phyloP scores from a whole-genome alignment of 2,797 vertebrate species.

The Epinephelus coioides region DNA sequence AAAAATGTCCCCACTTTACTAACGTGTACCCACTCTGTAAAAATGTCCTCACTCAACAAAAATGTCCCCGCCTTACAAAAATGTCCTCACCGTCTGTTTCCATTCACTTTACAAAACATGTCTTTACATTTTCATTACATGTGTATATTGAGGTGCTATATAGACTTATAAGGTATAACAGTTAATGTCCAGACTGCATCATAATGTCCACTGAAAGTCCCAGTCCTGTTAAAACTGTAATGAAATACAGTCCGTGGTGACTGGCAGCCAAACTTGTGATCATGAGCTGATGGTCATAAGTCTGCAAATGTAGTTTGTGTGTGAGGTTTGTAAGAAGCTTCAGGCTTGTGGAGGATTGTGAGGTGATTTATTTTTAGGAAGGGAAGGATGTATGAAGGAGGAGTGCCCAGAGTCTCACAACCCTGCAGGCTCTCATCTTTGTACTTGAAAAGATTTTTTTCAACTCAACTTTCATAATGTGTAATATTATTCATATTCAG shows the following conservation, averaged over 20 bases:
- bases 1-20: too few relatives aligned
- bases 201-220: background rate
- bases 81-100: too few relatives aligned
- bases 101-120: background rate
- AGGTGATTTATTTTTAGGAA: conserved; percentile 23
- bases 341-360: background rate
- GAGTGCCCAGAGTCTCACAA: background rate
- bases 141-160: background rate
- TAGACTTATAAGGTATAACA: background rate
- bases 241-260: background rate
- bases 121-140: background rate
- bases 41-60: too few relatives aligned
- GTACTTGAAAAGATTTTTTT: background rate
- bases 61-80: too few relatives aligned
- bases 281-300: conserved; percentile 44
- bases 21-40: background rate
- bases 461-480: background rate
- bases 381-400: background rate
- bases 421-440: background rate
- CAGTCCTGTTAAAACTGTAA: background rate
- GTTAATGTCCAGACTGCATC: background rate
- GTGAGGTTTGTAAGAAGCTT: conserved; percentile 28
- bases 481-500: background rate
- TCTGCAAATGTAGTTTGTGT: background rate
- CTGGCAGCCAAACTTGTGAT: conserved; percentile 39